Evolutionary conservation across 2,888 invertebrate genomes (phyloP), one percentile per base, ranked within the genome.

Genomic region (Rhodophaea formosa): DNA sequence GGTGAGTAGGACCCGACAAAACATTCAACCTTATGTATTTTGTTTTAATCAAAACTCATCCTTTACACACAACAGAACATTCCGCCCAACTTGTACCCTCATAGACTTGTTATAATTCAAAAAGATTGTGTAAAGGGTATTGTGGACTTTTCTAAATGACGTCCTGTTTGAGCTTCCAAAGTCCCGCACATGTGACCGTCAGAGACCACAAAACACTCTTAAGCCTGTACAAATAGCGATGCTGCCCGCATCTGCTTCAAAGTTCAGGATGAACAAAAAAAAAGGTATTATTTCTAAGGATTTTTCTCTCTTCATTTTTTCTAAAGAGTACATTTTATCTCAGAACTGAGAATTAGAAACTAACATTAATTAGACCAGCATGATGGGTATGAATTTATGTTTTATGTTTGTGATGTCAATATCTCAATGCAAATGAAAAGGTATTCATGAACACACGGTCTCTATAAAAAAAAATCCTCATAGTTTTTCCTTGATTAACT

Each of bases 91-190:
- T 1, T 17, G 17, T 29, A 8, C n/a, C 16, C 16, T 2, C 10
- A 8, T 3, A 46, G 23, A 46, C 23, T 39, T 39, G 39, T 39
- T 39, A 39, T 35, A 17, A 45, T 46, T 46, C 46, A 46, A 47
- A 39, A 30, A 47, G 47, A 47, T 47, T 15, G 30, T 47, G 23
- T 30, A 14, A 51, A 12, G 49, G 32, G 49, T 10, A 29, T 15
- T 51, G 49, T 51, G 16, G 49, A 51, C 16, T 51, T 47, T 47
- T 47, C 30, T 8, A 35, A 51, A 51, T 10, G 16, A 16, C 35
- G 49, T 51, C 15, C 16, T 32, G 49, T 51, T 32, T 51, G 49
- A 51, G 16, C 32, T 51, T 15, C 14, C 30, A 30, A 8, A 45
- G 3, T 15, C 32, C 32, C 32, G 8, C 49, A 51, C 32, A 32